Conservation (phyloP, 2,888 invertebrate species). For the Busseola fusca region DNA sequence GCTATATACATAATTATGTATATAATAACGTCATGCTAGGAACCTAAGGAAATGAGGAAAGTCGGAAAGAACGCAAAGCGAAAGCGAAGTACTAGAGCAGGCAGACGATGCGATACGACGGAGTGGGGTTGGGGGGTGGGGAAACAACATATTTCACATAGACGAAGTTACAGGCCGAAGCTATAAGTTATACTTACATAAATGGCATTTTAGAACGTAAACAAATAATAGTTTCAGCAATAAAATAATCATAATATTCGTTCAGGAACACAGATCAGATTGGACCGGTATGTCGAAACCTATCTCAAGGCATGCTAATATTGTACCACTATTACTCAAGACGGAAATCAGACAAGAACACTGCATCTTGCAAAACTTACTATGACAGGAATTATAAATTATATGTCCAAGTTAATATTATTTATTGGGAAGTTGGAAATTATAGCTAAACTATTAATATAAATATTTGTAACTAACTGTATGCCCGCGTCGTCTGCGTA, state of each 20-base stretch:
- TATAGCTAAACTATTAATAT: conserved; percentile 18
- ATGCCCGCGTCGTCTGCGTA: too few species aligned
- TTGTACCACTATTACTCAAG: conserved; percentile 41
- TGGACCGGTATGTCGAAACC: conserved; percentile 35
- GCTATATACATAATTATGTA: too few species aligned
- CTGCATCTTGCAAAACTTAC: conserved; percentile 35
- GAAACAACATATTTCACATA: too few species aligned
- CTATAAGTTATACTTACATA: neutral
- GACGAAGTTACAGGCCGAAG: too few species aligned
- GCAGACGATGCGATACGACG: too few species aligned
- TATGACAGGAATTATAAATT: conserved; percentile 44
- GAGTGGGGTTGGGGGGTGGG: too few species aligned
- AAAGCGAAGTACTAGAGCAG: too few species aligned
- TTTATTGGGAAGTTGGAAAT: conserved; percentile 38
- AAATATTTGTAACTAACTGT: too few species aligned
- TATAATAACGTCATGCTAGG: too few species aligned
- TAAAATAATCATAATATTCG: conserved; percentile 46
- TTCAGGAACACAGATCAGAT: conserved; percentile 43
- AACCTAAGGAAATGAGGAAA: too few species aligned
- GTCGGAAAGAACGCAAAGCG: too few species aligned
- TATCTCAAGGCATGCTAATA: conserved; percentile 28
- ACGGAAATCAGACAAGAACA: conserved; percentile 51
- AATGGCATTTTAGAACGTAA: conserved; percentile 38
- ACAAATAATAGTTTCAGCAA: conserved; percentile 21
- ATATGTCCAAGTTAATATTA: conserved; percentile 39